A percentile compares a stretch with the other conserved stretches of the same genome.
Evolutionary conservation across 2,797 vertebrate species (phyloP).

Genomic region (Cyclura pinguis): DNA sequence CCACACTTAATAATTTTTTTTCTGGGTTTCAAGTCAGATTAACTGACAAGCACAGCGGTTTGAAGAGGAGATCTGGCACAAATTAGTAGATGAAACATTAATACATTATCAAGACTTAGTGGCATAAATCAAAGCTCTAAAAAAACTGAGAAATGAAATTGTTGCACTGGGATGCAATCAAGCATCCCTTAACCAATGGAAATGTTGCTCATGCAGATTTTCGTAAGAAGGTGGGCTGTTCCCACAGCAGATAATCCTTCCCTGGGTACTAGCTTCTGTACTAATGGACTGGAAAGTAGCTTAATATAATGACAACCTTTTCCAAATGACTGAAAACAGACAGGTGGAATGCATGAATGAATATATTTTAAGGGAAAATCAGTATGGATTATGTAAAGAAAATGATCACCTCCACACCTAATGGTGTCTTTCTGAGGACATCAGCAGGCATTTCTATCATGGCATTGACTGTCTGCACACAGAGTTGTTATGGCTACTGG

Average conservation of each 20-base stretch:
- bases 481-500: background rate
- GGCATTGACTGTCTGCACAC: background rate
- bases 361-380: conserved; percentile 30
- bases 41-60: background rate
- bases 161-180: background rate
- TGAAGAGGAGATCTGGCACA: background rate
- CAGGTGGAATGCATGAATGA: conserved; percentile 12
- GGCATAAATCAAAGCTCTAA: conserved; percentile 15
- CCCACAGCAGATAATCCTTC: background rate
- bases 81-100: background rate
- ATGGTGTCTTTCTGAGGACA: background rate
- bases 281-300: conserved; percentile 31
- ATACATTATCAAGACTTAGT: background rate
- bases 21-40: background rate
- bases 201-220: background rate
- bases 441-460: background rate
- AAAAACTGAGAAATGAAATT: conserved; percentile 3
- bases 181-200: background rate
- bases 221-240: background rate
- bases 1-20: background rate
- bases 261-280: background rate
- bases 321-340: background rate
- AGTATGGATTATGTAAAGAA: conserved; percentile 1
- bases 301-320: conserved; percentile 24
- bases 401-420: conserved; percentile 18